Percentiles rank a stretch among this genome's conserved stretches.
Conservation (phyloP, 1,140 invertebrate species). For the Trichonephila inaurata region DNA sequence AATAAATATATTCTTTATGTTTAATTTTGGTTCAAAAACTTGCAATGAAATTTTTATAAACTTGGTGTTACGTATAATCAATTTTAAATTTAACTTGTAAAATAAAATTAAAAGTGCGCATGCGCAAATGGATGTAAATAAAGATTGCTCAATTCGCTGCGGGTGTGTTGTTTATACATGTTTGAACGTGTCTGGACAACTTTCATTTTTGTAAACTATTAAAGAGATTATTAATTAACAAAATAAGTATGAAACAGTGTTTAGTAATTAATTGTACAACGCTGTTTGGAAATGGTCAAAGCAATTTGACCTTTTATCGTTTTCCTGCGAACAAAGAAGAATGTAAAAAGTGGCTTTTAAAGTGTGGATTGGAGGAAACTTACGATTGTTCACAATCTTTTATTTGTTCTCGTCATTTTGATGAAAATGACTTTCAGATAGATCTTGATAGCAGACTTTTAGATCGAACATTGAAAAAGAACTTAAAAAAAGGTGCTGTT, state of each 20-base stretch:
- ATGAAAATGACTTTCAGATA: not conserved
- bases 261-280: not conserved
- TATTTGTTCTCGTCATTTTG: not conserved
- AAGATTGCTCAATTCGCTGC: not conserved
- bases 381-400: not conserved
- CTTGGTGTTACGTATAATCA: no score
- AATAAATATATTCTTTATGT: no score
- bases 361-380: not conserved
- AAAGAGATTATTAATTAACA: not conserved
- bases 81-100: no score
- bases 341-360: not conserved
- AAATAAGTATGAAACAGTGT: not conserved
- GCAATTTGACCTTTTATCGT: not conserved
- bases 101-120: not conserved
- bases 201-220: not conserved
- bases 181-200: not conserved
- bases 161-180: not conserved
- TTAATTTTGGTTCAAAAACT: no score
- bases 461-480: no score
- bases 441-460: not conserved
- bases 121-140: not conserved
- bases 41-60: no score
- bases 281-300: not conserved
- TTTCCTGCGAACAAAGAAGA: not conserved
- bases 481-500: not conserved